phyloP scores from a whole-genome alignment of 2,113 vertebrate species.

The Zosterops lateralis region DNA sequence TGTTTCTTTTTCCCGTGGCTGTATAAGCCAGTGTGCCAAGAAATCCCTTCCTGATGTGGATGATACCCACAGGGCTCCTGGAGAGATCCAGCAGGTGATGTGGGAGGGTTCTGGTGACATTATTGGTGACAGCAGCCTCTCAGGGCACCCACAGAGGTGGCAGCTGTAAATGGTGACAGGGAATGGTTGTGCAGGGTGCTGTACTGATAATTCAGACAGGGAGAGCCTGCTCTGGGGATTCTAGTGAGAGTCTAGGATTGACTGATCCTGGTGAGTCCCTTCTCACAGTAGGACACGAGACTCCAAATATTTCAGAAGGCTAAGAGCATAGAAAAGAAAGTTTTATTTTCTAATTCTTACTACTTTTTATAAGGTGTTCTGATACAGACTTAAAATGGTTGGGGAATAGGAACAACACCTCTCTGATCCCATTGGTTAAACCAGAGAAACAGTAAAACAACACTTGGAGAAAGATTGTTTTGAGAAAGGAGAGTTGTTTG shows the following conservation, averaged over 20 bases:
- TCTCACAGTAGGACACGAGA: too few species aligned
- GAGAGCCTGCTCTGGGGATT: fast-evolving
- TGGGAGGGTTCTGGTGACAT: not conserved
- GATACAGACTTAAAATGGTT: too few species aligned
- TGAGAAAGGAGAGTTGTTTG: too few species aligned
- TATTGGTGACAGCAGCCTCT: not conserved
- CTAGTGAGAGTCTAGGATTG: fast-evolving
- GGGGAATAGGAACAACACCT: too few species aligned
- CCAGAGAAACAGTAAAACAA: too few species aligned
- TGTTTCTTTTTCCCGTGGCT: not conserved
- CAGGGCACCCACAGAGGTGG: not conserved
- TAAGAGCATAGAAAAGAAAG: too few species aligned
- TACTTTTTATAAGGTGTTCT: too few species aligned
- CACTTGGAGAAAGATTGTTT: too few species aligned
- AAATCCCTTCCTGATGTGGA: not conserved
- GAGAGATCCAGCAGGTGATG: not conserved
- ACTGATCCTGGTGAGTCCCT: not conserved
- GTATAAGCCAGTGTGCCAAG: not conserved
- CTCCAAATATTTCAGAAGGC: too few species aligned
- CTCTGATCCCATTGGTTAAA: too few species aligned
- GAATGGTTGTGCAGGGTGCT: fast-evolving
- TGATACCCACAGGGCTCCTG: not conserved
- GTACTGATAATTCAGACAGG: fast-evolving
- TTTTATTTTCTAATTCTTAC: too few species aligned
- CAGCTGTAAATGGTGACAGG: not conserved